These are phyloP conservation scores for Cephus sareptanus DNA, from an alignment of 2,888 invertebrate species.

Conservation along the genomic window DNA sequence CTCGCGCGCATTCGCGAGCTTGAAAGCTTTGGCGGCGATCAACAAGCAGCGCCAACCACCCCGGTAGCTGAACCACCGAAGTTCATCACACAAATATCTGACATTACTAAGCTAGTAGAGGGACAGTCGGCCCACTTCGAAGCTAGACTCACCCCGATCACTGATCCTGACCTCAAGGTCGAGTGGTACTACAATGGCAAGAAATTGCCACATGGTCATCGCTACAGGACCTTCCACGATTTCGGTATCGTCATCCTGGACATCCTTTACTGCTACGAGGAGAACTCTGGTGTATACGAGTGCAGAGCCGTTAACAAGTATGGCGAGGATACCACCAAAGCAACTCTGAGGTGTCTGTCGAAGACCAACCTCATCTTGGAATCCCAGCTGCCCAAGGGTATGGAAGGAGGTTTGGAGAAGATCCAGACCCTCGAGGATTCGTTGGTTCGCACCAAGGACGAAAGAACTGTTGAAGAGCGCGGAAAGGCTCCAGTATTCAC, in stretches of 20 bases:
- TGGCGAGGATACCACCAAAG: constrained; percentile 88
- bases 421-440: constrained; percentile 93
- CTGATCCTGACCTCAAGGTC: constrained; percentile 93
- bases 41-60: constrained; percentile 73
- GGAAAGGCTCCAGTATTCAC: constrained; percentile 93
- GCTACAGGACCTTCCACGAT: constrained; percentile 97
- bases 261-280: constrained; percentile 95
- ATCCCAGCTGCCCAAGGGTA: constrained; percentile 93
- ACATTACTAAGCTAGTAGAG: constrained; percentile 88
- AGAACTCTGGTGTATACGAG: constrained; percentile 94
- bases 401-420: constrained; percentile 95
- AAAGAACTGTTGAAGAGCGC: constrained; percentile 77
- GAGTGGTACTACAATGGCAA: constrained; percentile 97
- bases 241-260: constrained; percentile 97
- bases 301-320: constrained; percentile 93
- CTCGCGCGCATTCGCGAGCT: constrained; percentile 88
- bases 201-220: constrained; percentile 92
- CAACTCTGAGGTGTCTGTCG: constrained; percentile 86
- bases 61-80: constrained; percentile 86
- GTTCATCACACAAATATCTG: constrained; percentile 88
- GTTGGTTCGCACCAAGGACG: constrained; percentile 81
- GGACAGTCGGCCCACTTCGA: constrained; percentile 96
- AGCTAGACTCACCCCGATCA: constrained; percentile 91
- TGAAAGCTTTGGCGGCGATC: constrained; percentile 76
- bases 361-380: constrained; percentile 91